Evolutionary conservation across 2,888 invertebrate genomes (phyloP).

Genomic region (Tiliacea aurago): DNA sequence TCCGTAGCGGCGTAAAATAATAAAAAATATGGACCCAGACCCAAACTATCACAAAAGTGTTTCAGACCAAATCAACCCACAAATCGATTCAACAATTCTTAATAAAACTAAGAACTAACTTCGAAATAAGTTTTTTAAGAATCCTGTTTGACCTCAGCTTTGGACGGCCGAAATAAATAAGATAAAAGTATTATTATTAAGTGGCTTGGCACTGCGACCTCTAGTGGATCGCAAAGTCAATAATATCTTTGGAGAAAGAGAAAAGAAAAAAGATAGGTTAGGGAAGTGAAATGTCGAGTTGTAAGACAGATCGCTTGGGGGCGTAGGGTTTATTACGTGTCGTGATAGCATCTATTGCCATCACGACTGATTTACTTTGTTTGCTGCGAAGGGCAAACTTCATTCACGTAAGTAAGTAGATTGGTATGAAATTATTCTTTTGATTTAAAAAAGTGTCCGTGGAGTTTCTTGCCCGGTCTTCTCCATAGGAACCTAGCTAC

Average conservation of each 20-base stretch:
- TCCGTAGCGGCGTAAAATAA: conserved; percentile 24
- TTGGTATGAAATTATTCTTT: no score
- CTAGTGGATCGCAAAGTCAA: conserved; percentile 57
- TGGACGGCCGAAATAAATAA: conserved; percentile 53
- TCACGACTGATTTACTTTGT: not conserved
- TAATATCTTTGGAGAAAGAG: conserved; percentile 61
- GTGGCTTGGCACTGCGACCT: conserved; percentile 47
- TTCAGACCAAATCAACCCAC: conserved; percentile 31
- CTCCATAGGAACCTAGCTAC: no score
- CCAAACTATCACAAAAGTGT: conserved; percentile 27
- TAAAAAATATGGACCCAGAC: conserved; percentile 16
- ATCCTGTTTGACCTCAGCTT: conserved; percentile 34
- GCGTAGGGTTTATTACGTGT: conserved; percentile 37
- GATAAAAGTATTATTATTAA: conserved; percentile 64
- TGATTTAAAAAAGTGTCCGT: no score
- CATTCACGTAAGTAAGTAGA: no score
- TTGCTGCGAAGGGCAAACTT: not conserved
- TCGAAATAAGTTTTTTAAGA: conserved; percentile 34
- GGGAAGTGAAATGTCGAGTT: conserved; percentile 66
- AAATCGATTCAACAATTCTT: conserved; percentile 49
- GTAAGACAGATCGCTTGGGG: conserved; percentile 54
- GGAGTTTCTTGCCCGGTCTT: no score
- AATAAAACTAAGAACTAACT: conserved; percentile 21
- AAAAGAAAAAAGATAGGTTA: conserved; percentile 65
- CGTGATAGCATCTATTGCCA: conserved; percentile 8